Evolutionary conservation across 2,113 vertebrate genomes (phyloP).

Genomic region (Oreamnos americanus): DNA sequence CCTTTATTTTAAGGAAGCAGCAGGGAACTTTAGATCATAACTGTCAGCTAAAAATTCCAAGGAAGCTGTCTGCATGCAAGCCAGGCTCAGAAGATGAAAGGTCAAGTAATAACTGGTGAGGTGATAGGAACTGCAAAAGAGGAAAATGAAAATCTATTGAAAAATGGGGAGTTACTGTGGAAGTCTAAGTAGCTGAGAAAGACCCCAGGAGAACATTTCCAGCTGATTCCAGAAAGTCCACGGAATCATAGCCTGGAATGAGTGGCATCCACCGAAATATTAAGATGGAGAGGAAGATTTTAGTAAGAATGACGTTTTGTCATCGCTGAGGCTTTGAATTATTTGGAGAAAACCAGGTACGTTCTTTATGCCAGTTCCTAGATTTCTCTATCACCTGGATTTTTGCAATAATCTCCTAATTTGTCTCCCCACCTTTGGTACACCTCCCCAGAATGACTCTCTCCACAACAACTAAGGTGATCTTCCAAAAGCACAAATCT

Average conservation of each 20-base stretch:
- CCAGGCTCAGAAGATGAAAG: conserved; percentile 49
- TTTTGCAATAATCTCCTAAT: background rate
- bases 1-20: conserved; percentile 40
- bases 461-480: background rate
- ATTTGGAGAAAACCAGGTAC: background rate
- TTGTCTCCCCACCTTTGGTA: background rate
- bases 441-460: background rate
- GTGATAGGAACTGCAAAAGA: background rate
- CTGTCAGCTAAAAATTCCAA: conserved; percentile 51
- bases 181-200: background rate
- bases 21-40: conserved; percentile 42
- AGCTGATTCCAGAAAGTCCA: background rate
- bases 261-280: background rate
- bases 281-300: background rate
- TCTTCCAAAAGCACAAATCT: background rate
- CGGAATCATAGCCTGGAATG: background rate
- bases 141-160: conserved; percentile 60
- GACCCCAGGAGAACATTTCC: background rate
- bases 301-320: background rate
- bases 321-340: background rate
- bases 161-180: background rate
- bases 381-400: background rate
- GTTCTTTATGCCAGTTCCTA: background rate
- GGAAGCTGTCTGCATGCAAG: conserved; percentile 29
- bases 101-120: conserved; percentile 58